phyloP scores from a whole-genome alignment of 2,888 invertebrate species.

The Idaea dimidiata region DNA sequence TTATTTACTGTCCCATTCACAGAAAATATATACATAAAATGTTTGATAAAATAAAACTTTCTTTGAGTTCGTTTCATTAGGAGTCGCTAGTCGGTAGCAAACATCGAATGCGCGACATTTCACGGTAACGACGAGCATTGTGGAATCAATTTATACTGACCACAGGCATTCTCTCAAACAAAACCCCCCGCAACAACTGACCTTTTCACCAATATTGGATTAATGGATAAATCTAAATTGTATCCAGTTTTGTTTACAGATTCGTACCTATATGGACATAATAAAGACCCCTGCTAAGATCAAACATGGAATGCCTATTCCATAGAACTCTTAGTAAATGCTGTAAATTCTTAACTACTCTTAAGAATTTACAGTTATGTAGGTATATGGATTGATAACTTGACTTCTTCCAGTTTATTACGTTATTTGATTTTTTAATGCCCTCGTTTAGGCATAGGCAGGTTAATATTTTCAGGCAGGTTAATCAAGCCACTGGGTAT shows the following conservation, averaged over 20 bases:
- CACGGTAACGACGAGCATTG: constrained; percentile 64
- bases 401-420: no score
- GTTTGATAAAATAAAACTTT: background rate
- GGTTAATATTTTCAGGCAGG: no score
- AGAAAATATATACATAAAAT: background rate
- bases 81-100: constrained; percentile 6
- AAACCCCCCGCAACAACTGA: constrained; percentile 33
- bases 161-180: constrained; percentile 52
- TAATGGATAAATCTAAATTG: background rate
- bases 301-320: background rate
- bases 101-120: constrained; percentile 45
- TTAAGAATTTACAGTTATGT: background rate
- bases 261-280: background rate
- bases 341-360: background rate
- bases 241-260: background rate
- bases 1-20: background rate
- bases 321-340: background rate
- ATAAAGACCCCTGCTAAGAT: background rate
- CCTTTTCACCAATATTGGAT: constrained; percentile 3
- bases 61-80: constrained; percentile 8
- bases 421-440: no score
- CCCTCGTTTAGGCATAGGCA: no score
- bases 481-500: no score
- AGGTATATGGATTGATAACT: background rate
- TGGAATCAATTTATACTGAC: constrained; percentile 67